A percentile compares a stretch with the other conserved stretches of the same genome.
Conservation (phyloP, 2,113 vertebrate species). For the Aythya baeri region DNA sequence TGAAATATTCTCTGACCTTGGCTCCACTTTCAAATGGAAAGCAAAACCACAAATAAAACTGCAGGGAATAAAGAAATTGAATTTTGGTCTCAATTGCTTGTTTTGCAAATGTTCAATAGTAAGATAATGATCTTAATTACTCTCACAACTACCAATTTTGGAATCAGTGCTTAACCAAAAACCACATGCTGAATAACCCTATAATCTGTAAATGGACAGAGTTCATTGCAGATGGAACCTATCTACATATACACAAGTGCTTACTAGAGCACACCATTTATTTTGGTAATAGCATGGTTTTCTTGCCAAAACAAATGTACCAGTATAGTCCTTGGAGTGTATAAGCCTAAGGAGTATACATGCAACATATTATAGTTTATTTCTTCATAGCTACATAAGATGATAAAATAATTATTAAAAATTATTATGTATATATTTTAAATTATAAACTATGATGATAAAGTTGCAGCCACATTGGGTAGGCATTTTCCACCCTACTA, state of each 20-base stretch:
- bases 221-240: background rate
- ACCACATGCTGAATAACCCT: background rate
- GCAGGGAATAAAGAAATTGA: conserved; percentile 12
- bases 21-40: conserved; percentile 42
- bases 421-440: too few species aligned
- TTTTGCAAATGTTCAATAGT: conserved; percentile 1
- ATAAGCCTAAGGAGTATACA: background rate
- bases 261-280: background rate
- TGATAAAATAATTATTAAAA: too few species aligned
- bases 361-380: background rate
- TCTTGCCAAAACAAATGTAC: background rate
- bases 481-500: background rate
- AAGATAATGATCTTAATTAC: conserved; percentile 24
- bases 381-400: background rate
- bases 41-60: conserved; percentile 36
- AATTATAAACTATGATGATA: background rate
- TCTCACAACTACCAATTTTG: conserved; percentile 22
- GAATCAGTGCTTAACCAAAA: background rate
- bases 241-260: background rate
- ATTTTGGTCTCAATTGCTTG: conserved; percentile 10
- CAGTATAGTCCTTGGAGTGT: background rate
- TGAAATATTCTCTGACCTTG: conserved; percentile 55
- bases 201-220: background rate
- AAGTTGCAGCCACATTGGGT: background rate
- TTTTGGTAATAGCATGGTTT: background rate